Evolutionary conservation across 2,797 vertebrate species (phyloP), one percentile per base, ranked within the genome.

Genomic region (Apodemus agrarius): DNA sequence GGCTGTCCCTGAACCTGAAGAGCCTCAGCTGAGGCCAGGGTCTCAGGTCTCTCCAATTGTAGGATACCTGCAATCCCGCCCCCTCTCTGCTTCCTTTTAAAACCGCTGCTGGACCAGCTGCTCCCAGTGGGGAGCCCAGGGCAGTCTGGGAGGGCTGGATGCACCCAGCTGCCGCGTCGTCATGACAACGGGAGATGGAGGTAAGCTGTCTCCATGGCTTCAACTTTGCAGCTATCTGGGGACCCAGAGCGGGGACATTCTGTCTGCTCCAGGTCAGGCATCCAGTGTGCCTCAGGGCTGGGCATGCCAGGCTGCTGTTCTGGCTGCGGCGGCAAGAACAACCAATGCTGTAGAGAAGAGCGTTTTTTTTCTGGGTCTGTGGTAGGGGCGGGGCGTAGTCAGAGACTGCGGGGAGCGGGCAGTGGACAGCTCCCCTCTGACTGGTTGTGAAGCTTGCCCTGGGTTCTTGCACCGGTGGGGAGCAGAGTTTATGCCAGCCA

Each of bases 111-210:
- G 92, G 97, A 82, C 94, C 94, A 94, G 93, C 94, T 65, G 75
- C 88, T 95, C 90, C 81, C 80, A 46, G 85, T 61, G 69, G 94
- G 97, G 89, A 88, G 93, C 89, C 74, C 40, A 43, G 89, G 80
- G 97, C 17, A 17, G 92, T 61, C 93, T 96, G 93, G 90, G 80
- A 97, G 92, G 89, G 46, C 93, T 88, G 83, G 86, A 87, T 81
- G 94, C 86, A 90, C 90, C 95, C 97, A 95, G 94, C 93, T 93
- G 95, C 96, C 69, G 80, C 11, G 80, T 97, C 49, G 1, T 82
- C 97, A 96, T 97, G 97, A 96, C 96, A 86, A 96, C 97, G 57
- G 92, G 93, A 97, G 95, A 94, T 90, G 46, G 95, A 96, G 98
- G 98, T 98, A 89, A 94, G 97, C 97, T 84, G 96, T 96, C 96